Conservation (phyloP, 2,113 vertebrate species). For the Osmerus eperlanus region DNA sequence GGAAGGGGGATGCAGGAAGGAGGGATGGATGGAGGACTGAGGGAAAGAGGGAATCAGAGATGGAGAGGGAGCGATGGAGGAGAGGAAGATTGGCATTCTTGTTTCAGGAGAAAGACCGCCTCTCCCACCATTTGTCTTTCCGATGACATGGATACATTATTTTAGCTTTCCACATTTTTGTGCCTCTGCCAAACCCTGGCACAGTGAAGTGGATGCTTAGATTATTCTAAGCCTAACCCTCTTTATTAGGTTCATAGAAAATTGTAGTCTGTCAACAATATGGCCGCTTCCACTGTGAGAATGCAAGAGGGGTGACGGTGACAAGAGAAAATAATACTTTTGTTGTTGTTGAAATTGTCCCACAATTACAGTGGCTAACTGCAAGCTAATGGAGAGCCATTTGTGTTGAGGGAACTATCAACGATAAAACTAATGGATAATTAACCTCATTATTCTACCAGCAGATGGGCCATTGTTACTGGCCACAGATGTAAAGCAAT, state of each 20-base stretch:
- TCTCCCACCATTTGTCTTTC: background rate
- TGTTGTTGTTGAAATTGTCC: background rate
- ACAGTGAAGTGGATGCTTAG: conserved; percentile 13
- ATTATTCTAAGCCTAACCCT: background rate
- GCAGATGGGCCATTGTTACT: conserved; percentile 5
- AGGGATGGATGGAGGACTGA: too few relatives aligned
- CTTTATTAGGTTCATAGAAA: background rate
- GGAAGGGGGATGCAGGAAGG: too few relatives aligned
- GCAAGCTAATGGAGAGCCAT: background rate
- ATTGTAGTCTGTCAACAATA: conserved; percentile 1
- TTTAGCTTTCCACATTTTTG: conserved; percentile 22
- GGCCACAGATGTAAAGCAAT: conserved; percentile 4
- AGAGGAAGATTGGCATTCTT: background rate
- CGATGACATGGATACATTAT: conserved; percentile 31
- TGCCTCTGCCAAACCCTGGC: conserved; percentile 1
- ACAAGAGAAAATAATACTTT: background rate
- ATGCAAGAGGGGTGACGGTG: background rate
- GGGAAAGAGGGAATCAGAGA: background rate
- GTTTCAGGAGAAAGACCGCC: conserved; percentile 29
- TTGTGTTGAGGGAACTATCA: background rate
- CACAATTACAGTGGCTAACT: background rate
- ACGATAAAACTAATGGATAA: background rate
- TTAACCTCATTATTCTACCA: background rate
- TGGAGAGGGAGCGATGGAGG: background rate
- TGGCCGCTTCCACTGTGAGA: background rate